Conservation (phyloP, 2,888 invertebrate genomes). For the Mamestra brassicae region DNA sequence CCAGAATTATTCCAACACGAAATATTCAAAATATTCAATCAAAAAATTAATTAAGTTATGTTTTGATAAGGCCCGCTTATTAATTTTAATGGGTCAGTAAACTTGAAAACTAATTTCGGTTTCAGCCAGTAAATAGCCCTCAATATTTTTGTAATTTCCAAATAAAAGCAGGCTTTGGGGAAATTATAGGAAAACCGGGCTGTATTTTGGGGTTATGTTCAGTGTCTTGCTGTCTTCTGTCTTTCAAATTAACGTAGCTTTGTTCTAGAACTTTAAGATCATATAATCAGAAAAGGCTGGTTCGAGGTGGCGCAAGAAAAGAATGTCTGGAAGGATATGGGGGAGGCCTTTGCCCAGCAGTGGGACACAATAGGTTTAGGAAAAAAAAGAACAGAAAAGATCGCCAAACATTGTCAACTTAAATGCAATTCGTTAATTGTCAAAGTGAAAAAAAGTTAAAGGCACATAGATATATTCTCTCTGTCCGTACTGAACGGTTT, state of each 20-base stretch:
- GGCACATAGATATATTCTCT: too few species aligned
- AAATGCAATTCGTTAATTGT: too few species aligned
- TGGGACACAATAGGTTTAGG: too few species aligned
- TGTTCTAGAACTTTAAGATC: not conserved
- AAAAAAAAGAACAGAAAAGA: too few species aligned
- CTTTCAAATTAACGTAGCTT: too few species aligned
- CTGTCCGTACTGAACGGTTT: too few species aligned
- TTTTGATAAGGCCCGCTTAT: slow-evolving; percentile 62
- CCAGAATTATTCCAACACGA: slow-evolving; percentile 34
- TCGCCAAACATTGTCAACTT: too few species aligned
- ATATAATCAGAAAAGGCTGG: not conserved
- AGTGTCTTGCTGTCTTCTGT: not conserved
- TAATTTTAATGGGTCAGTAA: slow-evolving; percentile 67
- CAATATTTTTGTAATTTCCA: slow-evolving; percentile 47
- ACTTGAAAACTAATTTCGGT: slow-evolving; percentile 62
- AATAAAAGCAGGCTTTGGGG: slow-evolving; percentile 16
- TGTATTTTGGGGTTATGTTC: not conserved
- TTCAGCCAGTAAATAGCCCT: slow-evolving; percentile 45
- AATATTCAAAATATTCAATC: slow-evolving; percentile 60
- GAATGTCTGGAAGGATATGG: too few species aligned
- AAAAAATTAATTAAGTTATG: slow-evolving; percentile 65
- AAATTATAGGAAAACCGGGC: not conserved
- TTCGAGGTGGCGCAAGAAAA: too few species aligned
- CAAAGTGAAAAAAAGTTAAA: too few species aligned
- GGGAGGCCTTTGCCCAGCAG: too few species aligned